phyloP scores from a whole-genome alignment of 2,797 vertebrate species.

The Iguana delicatissima region DNA sequence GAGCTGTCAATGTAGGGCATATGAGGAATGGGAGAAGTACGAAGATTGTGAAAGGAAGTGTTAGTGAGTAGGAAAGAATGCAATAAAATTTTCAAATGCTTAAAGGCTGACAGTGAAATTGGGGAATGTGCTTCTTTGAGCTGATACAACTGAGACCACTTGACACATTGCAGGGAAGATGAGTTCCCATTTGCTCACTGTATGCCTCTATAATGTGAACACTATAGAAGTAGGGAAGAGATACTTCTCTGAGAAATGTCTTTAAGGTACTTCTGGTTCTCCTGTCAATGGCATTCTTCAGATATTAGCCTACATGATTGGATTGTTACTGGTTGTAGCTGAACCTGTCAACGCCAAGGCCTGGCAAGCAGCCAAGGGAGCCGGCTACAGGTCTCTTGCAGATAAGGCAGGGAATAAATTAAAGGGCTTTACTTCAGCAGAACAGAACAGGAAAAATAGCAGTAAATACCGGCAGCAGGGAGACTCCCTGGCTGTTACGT shows the following conservation, averaged over 20 bases:
- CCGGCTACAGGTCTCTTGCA: too few species aligned
- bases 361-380: too few species aligned
- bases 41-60: not conserved
- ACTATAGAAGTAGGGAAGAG: not conserved
- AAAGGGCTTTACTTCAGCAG: too few species aligned
- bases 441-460: too few species aligned
- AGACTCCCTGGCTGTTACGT: too few species aligned
- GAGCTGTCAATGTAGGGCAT: slow-evolving; percentile 4
- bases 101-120: not conserved
- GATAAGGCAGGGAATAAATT: too few species aligned
- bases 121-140: not conserved
- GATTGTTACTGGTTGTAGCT: too few species aligned
- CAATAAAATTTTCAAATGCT: not conserved
- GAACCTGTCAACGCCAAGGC: too few species aligned
- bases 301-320: too few species aligned
- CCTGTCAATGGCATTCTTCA: too few species aligned
- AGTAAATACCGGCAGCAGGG: too few species aligned
- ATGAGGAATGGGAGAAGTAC: not conserved
- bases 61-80: not conserved
- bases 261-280: not conserved
- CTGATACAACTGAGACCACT: not conserved
- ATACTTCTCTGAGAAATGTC: not conserved
- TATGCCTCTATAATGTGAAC: not conserved
- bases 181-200: not conserved
- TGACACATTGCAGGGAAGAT: not conserved